Conservation (phyloP, 2,113 vertebrate species). For the Natator depressus region DNA sequence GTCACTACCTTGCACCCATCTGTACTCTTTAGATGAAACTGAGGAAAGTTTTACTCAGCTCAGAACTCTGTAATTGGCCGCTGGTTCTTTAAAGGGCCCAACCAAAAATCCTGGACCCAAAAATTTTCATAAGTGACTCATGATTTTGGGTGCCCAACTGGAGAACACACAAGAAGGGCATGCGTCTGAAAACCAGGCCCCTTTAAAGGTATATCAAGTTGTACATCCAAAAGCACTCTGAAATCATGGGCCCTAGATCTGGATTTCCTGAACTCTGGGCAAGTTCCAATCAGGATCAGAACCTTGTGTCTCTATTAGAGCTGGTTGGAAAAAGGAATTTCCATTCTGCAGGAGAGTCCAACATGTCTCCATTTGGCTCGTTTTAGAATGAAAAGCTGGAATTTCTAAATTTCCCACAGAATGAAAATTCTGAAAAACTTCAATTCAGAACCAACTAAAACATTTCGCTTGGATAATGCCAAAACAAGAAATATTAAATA, state of each 20-base stretch:
- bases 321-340: neutral
- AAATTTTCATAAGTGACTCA: neutral
- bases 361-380: neutral
- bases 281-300: neutral
- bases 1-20: neutral
- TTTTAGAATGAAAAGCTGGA: neutral
- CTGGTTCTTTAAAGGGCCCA: neutral
- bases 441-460: neutral
- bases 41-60: neutral
- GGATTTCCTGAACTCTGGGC: neutral
- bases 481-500: neutral
- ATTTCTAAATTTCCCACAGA: neutral
- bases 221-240: neutral
- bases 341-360: neutral
- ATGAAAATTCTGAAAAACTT: neutral
- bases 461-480: neutral
- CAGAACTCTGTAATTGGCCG: neutral
- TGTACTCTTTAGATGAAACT: neutral
- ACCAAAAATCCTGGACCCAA: neutral
- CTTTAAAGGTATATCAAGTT: neutral
- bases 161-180: neutral
- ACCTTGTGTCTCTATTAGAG: neutral
- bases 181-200: neutral
- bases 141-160: neutral
- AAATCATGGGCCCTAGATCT: conserved; percentile 3